Conservation (phyloP, 2,113 vertebrate genomes). For the Eonycteris spelaea region DNA sequence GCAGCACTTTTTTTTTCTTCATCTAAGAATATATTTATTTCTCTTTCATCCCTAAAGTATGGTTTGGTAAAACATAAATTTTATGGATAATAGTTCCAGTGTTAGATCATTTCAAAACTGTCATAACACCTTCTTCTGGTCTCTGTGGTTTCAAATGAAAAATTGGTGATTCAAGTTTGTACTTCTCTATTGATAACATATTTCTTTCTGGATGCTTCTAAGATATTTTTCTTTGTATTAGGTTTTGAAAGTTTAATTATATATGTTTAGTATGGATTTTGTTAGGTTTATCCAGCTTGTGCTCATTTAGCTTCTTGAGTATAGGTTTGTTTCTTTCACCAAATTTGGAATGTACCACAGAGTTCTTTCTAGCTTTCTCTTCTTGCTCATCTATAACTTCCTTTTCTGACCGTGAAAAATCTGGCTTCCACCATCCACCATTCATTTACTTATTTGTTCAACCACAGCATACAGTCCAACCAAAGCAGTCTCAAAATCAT, state of each 20-base stretch:
- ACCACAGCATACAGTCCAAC: too few species aligned
- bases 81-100: background rate
- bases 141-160: background rate
- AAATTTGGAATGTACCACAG: too few species aligned
- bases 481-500: background rate
- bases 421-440: rapidly evolving
- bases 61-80: background rate
- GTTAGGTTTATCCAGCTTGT: too few species aligned
- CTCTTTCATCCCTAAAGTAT: background rate
- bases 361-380: background rate
- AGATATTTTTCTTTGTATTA: too few species aligned
- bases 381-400: background rate
- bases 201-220: too few species aligned
- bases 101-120: background rate
- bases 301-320: too few species aligned
- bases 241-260: too few species aligned
- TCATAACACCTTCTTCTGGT: background rate
- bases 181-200: too few species aligned
- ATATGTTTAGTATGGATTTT: too few species aligned
- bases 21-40: background rate
- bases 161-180: background rate
- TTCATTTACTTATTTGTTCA: background rate
- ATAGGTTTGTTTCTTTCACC: too few species aligned
- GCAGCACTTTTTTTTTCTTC: background rate
- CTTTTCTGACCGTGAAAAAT: background rate